phyloP scores from a whole-genome alignment of 2,888 invertebrate species.

The Ptychoptera contaminata region DNA sequence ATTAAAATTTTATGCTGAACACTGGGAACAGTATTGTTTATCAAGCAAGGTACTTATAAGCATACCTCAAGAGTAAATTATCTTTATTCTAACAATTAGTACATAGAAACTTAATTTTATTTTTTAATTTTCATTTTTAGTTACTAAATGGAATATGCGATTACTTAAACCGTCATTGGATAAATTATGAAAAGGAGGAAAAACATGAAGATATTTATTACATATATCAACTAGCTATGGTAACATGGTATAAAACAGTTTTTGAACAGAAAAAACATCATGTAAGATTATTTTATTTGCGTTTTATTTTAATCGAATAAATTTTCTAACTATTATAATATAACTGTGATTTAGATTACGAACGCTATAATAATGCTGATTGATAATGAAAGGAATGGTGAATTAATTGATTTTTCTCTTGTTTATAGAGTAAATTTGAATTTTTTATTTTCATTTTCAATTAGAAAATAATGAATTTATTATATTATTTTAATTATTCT shows the following conservation, averaged over 20 bases:
- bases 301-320: too few relatives aligned
- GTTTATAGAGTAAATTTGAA: slow-evolving; percentile 69
- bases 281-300: too few relatives aligned
- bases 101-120: too few relatives aligned
- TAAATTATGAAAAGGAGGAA: slow-evolving; percentile 94
- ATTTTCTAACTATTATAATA: too few relatives aligned
- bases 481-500: slow-evolving; percentile 6
- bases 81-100: too few relatives aligned
- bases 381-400: slow-evolving; percentile 90
- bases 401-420: slow-evolving; percentile 83
- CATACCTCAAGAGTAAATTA: too few relatives aligned
- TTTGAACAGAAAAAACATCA: too few relatives aligned
- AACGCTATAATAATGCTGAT: slow-evolving; percentile 94
- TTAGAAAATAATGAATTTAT: too few relatives aligned
- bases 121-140: too few relatives aligned
- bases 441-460: background rate
- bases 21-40: too few relatives aligned
- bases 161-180: slow-evolving; percentile 98
- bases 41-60: too few relatives aligned
- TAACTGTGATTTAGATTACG: slow-evolving; percentile 49
- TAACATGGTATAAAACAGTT: slow-evolving; percentile 92
- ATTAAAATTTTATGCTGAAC: too few relatives aligned
- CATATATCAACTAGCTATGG: slow-evolving; percentile 93
- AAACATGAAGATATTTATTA: slow-evolving; percentile 94
- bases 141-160: slow-evolving; percentile 86